Conservation (phyloP, 2,888 invertebrate species). For the Oxystoma pomonae region DNA sequence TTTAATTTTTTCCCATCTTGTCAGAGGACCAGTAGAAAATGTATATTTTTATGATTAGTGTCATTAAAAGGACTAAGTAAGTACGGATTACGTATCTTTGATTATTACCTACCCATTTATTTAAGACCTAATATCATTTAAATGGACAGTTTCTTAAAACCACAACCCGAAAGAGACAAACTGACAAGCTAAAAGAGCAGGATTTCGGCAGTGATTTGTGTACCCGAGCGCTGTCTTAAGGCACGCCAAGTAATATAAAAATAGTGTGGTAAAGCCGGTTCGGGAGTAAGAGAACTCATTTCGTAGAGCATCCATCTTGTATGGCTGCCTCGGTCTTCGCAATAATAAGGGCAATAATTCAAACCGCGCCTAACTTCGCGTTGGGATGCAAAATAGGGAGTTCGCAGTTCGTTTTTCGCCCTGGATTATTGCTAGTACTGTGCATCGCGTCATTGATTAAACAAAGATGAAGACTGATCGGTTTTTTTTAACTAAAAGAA, state of each 20-base stretch:
- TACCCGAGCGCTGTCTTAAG: not conserved
- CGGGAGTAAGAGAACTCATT: constrained; percentile 38
- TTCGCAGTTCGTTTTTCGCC: constrained; percentile 16
- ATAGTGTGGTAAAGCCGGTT: constrained; percentile 21
- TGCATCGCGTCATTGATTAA: constrained; percentile 9
- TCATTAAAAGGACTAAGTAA: too few relatives aligned
- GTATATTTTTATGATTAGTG: too few relatives aligned
- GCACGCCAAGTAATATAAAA: constrained; percentile 13
- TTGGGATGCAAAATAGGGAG: constrained; percentile 26
- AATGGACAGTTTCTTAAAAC: too few relatives aligned
- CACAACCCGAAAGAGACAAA: too few relatives aligned
- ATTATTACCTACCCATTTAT: too few relatives aligned
- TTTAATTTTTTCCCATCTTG: too few relatives aligned
- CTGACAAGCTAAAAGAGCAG: too few relatives aligned
- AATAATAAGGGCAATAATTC: constrained; percentile 47
- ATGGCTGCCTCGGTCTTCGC: constrained; percentile 43
- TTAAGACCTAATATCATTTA: too few relatives aligned
- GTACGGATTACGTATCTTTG: too few relatives aligned
- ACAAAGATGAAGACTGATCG: too few relatives aligned
- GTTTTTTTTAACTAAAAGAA: too few relatives aligned
- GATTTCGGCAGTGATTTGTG: not conserved
- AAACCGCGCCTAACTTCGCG: constrained; percentile 35
- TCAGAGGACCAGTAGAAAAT: too few relatives aligned
- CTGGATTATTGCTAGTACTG: constrained; percentile 4
- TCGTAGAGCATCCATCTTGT: constrained; percentile 45